Conservation (phyloP, 1,140 invertebrate species). For the Ctenoplectra terminalis region DNA sequence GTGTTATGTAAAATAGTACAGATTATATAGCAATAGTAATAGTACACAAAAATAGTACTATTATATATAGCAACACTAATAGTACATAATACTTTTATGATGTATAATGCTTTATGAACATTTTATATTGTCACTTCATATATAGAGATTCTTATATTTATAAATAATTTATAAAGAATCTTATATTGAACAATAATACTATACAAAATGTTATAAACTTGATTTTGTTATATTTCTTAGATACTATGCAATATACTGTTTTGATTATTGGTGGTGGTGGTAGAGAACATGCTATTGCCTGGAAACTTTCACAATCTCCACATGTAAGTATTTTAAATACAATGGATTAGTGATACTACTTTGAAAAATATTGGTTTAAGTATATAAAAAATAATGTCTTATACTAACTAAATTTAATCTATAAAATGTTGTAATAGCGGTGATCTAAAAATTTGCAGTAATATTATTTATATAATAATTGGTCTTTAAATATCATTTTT, state of each 20-base stretch:
- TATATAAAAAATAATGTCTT: neutral
- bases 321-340: slow-evolving; percentile 76
- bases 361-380: neutral
- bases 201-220: neutral
- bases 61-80: neutral
- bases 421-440: neutral
- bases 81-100: no score
- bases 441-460: slow-evolving; percentile 14
- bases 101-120: neutral
- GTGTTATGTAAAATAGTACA: neutral
- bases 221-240: slow-evolving; percentile 35
- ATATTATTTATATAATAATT: neutral
- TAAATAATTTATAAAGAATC: neutral
- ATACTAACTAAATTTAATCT: neutral
- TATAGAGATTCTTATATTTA: neutral
- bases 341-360: slow-evolving; percentile 1
- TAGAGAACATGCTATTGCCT: slow-evolving; percentile 96
- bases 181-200: neutral
- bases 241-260: slow-evolving; percentile 79
- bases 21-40: neutral
- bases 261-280: slow-evolving; percentile 96
- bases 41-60: neutral
- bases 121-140: neutral
- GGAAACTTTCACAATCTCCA: slow-evolving; percentile 94
- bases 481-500: slow-evolving; percentile 35